Percentiles rank a stretch among this genome's conserved stretches.
Evolutionary conservation across 2,797 vertebrate species (phyloP).

Genomic region (Sphaeramia orbicularis): DNA sequence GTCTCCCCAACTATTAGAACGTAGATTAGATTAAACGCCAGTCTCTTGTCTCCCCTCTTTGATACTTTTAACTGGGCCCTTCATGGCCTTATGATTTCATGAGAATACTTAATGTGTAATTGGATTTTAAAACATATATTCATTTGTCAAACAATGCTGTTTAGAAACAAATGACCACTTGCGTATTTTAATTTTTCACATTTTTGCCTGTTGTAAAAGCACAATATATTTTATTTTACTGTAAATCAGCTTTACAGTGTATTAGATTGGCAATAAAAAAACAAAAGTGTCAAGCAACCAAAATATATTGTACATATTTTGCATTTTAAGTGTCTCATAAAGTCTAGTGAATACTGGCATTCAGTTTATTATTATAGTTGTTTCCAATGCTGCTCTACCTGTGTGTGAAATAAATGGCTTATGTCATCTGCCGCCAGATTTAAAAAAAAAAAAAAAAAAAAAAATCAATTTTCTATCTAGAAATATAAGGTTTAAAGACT

Average conservation of each 20-base stretch:
- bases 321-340: conserved; percentile 6
- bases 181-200: not conserved
- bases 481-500: conserved; percentile 25
- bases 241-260: not conserved
- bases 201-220: not conserved
- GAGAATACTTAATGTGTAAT: conserved; percentile 34
- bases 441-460: conserved; percentile 9
- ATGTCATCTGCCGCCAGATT: not conserved
- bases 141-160: conserved; percentile 12
- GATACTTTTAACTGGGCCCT: conserved; percentile 78
- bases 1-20: conserved; percentile 85
- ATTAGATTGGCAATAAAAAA: not conserved
- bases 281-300: conserved; percentile 4
- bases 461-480: not conserved
- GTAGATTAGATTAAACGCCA: conserved; percentile 85
- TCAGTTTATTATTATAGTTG: conserved; percentile 6
- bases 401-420: conserved; percentile 3
- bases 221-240: not conserved
- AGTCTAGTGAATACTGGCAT: conserved; percentile 2
- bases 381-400: conserved; percentile 16
- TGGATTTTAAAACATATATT: conserved; percentile 34
- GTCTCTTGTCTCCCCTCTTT: conserved; percentile 78
- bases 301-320: conserved; percentile 12
- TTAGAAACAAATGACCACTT: conserved; percentile 11
- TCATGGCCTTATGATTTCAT: conserved; percentile 49